phyloP scores from a whole-genome alignment of 2,113 vertebrate species.

The Gymnobelideus leadbeateri region DNA sequence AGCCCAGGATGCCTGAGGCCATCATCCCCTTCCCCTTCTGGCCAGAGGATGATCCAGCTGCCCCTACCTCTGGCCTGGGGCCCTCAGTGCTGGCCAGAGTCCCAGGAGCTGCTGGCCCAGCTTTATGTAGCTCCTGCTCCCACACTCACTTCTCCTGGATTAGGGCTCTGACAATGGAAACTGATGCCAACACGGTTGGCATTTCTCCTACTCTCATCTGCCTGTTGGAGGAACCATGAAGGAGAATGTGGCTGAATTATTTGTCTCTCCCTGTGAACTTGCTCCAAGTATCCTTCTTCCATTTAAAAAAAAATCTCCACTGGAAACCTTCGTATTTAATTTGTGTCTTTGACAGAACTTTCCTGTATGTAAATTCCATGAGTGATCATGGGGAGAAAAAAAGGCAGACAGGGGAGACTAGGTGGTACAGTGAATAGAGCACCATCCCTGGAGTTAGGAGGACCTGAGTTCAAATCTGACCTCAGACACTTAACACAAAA shows the following conservation, averaged over 20 bases:
- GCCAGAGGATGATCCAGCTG: conserved; percentile 65
- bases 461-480: no score
- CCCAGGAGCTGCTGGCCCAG: conserved; percentile 68
- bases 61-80: conserved; percentile 66
- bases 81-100: conserved; percentile 72
- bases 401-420: no score
- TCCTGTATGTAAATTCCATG: neutral
- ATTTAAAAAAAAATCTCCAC: neutral
- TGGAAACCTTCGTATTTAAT: neutral
- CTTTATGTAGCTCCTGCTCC: conserved; percentile 65
- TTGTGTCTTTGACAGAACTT: neutral
- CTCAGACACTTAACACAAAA: no score
- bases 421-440: no score
- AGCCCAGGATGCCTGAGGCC: conserved; percentile 86
- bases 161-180: conserved; percentile 65
- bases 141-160: conserved; percentile 78
- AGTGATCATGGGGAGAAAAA: conserved; percentile 77
- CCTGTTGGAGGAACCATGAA: conserved; percentile 5
- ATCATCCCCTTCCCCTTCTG: conserved; percentile 80
- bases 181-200: neutral
- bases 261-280: neutral
- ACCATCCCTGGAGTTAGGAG: no score
- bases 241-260: neutral
- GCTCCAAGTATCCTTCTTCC: neutral
- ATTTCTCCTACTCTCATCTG: neutral